phyloP scores from a whole-genome alignment of 2,888 invertebrate genomes.

The Himalopsyche anomala region DNA sequence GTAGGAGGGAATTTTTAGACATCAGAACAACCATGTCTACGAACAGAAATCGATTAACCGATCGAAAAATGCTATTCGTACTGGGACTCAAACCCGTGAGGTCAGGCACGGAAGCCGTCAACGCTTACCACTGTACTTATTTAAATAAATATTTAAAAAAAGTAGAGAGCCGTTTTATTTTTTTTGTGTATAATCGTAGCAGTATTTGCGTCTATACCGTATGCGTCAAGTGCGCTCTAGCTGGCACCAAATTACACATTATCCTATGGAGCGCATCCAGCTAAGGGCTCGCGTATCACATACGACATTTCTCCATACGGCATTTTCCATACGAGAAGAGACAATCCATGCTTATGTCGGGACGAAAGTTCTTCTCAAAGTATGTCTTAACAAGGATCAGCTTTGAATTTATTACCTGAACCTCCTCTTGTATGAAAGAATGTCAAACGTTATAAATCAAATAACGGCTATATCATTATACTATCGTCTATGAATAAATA shows the following conservation, averaged over 20 bases:
- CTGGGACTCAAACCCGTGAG: no score
- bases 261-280: slow-evolving; percentile 48
- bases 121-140: no score
- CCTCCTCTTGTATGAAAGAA: neutral
- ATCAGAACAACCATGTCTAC: no score
- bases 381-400: slow-evolving; percentile 43
- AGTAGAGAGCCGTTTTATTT: neutral
- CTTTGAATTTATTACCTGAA: slow-evolving; percentile 32
- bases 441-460: neutral
- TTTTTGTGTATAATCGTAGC: neutral
- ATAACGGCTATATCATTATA: neutral
- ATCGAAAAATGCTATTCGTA: no score
- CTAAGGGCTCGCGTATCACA: slow-evolving; percentile 43
- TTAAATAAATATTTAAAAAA: no score
- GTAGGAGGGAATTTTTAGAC: no score
- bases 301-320: slow-evolving; percentile 36
- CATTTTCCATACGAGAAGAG: slow-evolving; percentile 27
- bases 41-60: no score
- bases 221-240: slow-evolving; percentile 58
- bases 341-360: slow-evolving; percentile 31
- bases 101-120: no score
- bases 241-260: slow-evolving; percentile 59
- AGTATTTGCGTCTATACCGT: slow-evolving; percentile 41
- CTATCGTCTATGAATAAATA: no score
- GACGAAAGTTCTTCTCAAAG: slow-evolving; percentile 42